Conservation (phyloP, 2,113 vertebrate species). For the Crotalus viridis region DNA sequence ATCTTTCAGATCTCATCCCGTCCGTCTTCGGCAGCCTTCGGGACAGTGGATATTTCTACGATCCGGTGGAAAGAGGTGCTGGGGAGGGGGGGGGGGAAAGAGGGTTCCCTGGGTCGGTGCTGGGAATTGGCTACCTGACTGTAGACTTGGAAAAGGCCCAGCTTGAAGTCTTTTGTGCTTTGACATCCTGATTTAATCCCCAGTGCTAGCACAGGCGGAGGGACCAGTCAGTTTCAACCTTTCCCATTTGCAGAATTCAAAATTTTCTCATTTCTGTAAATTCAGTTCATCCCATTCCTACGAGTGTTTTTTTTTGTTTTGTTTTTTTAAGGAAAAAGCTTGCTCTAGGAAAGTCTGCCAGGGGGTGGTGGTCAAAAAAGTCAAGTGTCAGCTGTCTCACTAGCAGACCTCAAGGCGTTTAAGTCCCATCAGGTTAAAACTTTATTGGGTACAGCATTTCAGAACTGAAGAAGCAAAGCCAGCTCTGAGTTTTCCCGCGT, state of each 20-base stretch:
- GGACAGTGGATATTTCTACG: constrained; percentile 85
- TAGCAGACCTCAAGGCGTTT: too few species aligned
- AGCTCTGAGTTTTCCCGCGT: too few species aligned
- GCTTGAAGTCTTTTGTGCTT: not conserved
- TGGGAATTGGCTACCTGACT: not conserved
- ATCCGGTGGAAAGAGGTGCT: constrained; percentile 86
- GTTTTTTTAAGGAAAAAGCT: not conserved
- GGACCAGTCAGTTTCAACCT: not conserved
- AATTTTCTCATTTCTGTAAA: not conserved
- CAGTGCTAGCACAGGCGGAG: not conserved
- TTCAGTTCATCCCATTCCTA: not conserved
- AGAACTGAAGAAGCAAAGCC: too few species aligned
- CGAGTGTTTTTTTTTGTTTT: not conserved
- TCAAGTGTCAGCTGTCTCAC: too few species aligned
- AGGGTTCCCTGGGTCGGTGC: not conserved
- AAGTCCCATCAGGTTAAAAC: too few species aligned
- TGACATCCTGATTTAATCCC: not conserved
- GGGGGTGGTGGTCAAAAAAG: not conserved
- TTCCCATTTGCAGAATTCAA: not conserved
- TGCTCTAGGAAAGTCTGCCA: not conserved
- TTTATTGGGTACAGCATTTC: too few species aligned
- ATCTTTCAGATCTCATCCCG: constrained; percentile 83
- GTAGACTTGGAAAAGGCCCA: not conserved
- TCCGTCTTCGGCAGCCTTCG: constrained; percentile 80
- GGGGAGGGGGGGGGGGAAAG: not conserved